phyloP scores from a whole-genome alignment of 2,113 vertebrate species.

The Acrocephalus kingi region DNA sequence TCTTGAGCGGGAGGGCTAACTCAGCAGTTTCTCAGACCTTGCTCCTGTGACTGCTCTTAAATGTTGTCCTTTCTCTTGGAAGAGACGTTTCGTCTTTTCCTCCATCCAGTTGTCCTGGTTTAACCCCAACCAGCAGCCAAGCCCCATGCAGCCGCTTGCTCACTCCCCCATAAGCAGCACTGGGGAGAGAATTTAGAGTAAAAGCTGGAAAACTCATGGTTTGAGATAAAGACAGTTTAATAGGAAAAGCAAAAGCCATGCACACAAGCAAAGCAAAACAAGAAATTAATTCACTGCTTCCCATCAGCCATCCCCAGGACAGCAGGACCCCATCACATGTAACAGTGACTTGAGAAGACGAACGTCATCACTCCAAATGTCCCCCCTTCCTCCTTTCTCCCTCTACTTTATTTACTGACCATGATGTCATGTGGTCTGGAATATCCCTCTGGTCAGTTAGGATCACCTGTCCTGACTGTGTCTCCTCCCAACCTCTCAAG shows the following conservation, averaged over 20 bases:
- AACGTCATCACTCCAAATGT: neutral
- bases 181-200: neutral
- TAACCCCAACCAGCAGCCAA: neutral
- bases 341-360: accelerated
- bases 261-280: neutral
- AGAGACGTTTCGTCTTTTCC: neutral
- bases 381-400: neutral
- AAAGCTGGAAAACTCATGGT: neutral
- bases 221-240: neutral
- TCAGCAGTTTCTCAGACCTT: neutral
- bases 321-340: too few species aligned
- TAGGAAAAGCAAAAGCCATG: neutral
- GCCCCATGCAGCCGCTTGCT: accelerated
- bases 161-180: neutral
- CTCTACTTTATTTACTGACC: neutral
- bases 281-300: neutral
- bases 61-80: neutral
- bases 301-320: neutral
- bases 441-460: neutral
- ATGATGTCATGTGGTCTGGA: neutral
- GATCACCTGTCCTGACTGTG: neutral
- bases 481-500: neutral
- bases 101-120: neutral
- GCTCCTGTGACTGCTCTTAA: accelerated
- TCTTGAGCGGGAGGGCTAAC: neutral